Base-by-base conservation (phyloP, 2,888 invertebrate genomes). In the Apocheima hispidaria region DNA sequence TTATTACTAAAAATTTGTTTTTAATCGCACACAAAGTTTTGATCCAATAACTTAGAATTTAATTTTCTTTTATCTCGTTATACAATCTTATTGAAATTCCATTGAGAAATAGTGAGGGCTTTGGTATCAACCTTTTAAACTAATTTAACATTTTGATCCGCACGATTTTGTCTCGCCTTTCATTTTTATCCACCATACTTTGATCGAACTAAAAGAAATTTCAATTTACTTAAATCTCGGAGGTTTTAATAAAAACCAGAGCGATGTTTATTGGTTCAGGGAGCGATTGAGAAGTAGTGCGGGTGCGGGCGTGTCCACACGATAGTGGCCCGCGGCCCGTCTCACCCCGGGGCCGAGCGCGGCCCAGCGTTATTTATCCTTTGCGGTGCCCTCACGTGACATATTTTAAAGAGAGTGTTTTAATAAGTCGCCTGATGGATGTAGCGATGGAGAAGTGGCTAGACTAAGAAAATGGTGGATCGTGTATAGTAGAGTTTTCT, bases 351-450 rank as follows among this genome's bases (percentile, higher is more conserved):
- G 51, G 41, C 41, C 46, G 73, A 71, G 72, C 77, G 78, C 82
- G 79, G 77, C 81, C 81, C 72, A 61, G 71, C 77, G 73, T 87
- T 88, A 90, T 90, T 91, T 90, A 91, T 86, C 78, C 79, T 75
- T 78, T 75, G 70, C 78, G 76, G 81, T 80, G 77, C 85, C 84
- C 87, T 81, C 84, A 83, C 85, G 87, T 87, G 88, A 88, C 90
- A 89, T 90, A 90, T 90, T 91, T 91, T 90, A 90, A 88, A 88
- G 78, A 88, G 78, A 81, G 83, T 84, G 78, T 87, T 90, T 91
- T 91, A 90, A 91, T 90, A 91, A 89, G 89, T 87, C 83, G 87
- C 81, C 73, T 80, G 75, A 73, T 52, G 71, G 80, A 82, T 69
- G 52, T 82, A 82, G 52, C 30, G 50, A 36, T 57, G 69, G 72